Percentiles rank a stretch among this genome's conserved stretches.
Evolutionary conservation across 2,888 invertebrate genomes (phyloP).

Genomic region (Bellardia bayeri): DNA sequence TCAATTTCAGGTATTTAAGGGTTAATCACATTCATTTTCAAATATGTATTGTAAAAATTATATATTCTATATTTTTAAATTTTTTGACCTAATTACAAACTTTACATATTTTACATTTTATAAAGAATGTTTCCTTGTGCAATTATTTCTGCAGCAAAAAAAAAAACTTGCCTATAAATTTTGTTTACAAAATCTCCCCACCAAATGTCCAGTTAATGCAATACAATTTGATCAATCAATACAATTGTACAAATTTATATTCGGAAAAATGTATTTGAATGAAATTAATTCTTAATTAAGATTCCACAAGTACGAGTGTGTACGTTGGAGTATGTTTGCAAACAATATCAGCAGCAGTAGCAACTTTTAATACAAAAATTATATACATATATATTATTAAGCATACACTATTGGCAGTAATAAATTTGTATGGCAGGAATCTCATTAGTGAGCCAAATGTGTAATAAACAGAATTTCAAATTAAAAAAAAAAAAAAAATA

Average conservation of each 20-base stretch:
- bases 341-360: too few species aligned
- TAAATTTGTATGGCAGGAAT: conserved; percentile 40
- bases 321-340: too few species aligned
- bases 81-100: too few species aligned
- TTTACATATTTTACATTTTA: too few species aligned
- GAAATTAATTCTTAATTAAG: conserved; percentile 48
- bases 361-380: too few species aligned
- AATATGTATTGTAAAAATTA: too few species aligned
- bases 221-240: background rate
- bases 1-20: too few species aligned
- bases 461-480: conserved; percentile 57
- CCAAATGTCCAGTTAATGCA: conserved; percentile 5
- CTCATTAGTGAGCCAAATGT: conserved; percentile 62
- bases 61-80: too few species aligned
- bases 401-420: conserved; percentile 24
- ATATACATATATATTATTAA: background rate
- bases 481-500: conserved; percentile 26
- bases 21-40: too few species aligned
- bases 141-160: too few species aligned
- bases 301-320: background rate
- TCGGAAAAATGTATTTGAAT: conserved; percentile 14
- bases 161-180: too few species aligned
- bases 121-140: too few species aligned
- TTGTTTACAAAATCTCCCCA: background rate
- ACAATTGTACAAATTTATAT: background rate